phyloP scores from a whole-genome alignment of 2,113 vertebrate species.

The Ploceus nigricollis region DNA sequence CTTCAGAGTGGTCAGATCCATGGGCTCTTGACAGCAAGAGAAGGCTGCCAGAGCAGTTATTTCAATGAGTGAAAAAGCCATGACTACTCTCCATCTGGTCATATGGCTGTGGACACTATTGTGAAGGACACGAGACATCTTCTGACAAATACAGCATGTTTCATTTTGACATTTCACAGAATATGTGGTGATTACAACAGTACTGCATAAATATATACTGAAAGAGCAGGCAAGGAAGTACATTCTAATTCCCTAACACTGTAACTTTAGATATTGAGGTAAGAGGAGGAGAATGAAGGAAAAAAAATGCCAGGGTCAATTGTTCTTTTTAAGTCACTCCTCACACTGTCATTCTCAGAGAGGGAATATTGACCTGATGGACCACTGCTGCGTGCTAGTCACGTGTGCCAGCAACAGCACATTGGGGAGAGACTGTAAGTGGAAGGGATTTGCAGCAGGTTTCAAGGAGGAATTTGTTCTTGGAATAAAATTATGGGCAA shows the following conservation, averaged over 20 bases:
- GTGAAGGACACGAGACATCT: background rate
- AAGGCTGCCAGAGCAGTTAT: background rate
- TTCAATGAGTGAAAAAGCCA: background rate
- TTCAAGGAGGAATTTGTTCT: background rate
- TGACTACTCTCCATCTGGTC: background rate
- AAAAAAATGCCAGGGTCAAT: background rate
- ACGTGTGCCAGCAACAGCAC: background rate
- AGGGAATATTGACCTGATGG: background rate
- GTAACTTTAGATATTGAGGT: background rate
- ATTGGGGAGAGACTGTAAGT: background rate
- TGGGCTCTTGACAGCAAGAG: background rate
- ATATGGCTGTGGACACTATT: background rate
- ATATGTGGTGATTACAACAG: background rate
- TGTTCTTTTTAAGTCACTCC: background rate
- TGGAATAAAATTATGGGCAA: background rate
- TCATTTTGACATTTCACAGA: background rate
- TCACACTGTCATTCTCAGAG: background rate
- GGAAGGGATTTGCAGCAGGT: background rate
- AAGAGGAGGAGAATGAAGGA: background rate
- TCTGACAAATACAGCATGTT: background rate
- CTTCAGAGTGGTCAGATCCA: background rate
- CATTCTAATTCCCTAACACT: background rate
- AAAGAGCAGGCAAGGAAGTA: background rate
- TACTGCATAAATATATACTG: background rate
- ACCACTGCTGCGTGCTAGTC: fast-evolving